These are phyloP conservation scores for Spondyliosoma cantharus DNA, from an alignment of 2,797 vertebrate species.

Conservation along the genomic window DNA sequence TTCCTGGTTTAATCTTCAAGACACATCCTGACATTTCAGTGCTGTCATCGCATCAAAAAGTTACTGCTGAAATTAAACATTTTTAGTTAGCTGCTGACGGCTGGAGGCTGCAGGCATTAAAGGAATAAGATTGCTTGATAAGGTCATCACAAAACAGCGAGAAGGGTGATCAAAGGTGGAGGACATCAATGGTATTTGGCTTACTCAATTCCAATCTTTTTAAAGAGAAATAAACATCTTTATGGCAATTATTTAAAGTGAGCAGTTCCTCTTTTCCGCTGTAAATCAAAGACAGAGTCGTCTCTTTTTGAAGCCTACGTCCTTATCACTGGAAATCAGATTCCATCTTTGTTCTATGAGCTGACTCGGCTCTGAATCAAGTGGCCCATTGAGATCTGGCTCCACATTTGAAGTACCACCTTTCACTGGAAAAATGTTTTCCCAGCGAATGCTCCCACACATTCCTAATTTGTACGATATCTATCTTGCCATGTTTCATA, in stretches of 20 bases:
- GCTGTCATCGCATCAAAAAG: not conserved
- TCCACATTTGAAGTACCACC: slow-evolving; percentile 2
- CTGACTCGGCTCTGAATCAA: slow-evolving; percentile 15
- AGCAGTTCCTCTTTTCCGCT: not conserved
- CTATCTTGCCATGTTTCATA: not conserved
- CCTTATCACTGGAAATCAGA: slow-evolving; percentile 24
- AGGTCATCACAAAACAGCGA: not conserved
- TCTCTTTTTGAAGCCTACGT: slow-evolving; percentile 5
- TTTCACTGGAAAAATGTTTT: slow-evolving; percentile 32
- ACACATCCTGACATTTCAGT: not conserved
- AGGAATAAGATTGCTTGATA: slow-evolving; percentile 6
- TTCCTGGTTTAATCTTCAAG: not conserved
- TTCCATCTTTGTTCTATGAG: slow-evolving; percentile 5
- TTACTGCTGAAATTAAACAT: not conserved
- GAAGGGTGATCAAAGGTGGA: not conserved
- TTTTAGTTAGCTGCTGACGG: not conserved
- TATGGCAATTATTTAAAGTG: slow-evolving; percentile 3
- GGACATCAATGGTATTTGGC: not conserved
- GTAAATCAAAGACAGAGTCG: not conserved
- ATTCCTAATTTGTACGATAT: slow-evolving; percentile 16
- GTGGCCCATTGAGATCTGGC: slow-evolving; percentile 17
- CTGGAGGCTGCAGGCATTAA: not conserved
- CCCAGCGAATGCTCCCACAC: slow-evolving; percentile 35
- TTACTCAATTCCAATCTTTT: not conserved
- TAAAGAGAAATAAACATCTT: not conserved